Evolutionary conservation across 1,140 invertebrate species (phyloP).

Genomic region (Colletes latitarsis): DNA sequence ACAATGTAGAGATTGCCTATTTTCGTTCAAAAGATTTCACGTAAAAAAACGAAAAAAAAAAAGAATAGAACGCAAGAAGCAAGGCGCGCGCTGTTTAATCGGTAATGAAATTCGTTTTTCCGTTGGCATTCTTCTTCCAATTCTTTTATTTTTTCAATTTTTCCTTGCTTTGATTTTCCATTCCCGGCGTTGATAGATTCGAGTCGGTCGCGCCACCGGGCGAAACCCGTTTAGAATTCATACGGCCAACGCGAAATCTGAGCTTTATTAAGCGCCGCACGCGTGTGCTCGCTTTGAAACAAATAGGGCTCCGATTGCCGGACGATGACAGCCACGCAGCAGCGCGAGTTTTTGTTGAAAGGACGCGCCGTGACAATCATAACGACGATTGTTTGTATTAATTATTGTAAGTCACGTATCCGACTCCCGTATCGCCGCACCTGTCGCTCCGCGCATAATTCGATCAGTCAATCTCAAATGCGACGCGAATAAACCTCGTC

Average conservation of each 20-base stretch:
- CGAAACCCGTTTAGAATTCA: conserved; percentile 61
- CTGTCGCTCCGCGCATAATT: conserved; percentile 59
- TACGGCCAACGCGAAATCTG: conserved; percentile 38
- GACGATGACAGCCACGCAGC: conserved; percentile 24
- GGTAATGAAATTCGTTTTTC: conserved; percentile 28
- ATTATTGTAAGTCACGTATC: conserved; percentile 77
- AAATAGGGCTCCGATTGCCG: conserved; percentile 61
- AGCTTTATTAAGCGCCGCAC: conserved; percentile 65
- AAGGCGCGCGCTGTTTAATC: background rate
- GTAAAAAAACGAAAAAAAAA: conserved; percentile 1
- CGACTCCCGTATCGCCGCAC: conserved; percentile 35
- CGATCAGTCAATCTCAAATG: conserved; percentile 60
- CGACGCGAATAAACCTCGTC: conserved; percentile 50
- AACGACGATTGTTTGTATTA: conserved; percentile 67
- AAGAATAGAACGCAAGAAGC: background rate
- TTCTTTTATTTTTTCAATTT: conserved; percentile 12
- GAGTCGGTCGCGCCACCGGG: conserved; percentile 20
- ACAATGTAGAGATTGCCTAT: background rate
- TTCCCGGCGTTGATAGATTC: conserved; percentile 49
- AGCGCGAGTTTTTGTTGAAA: conserved; percentile 43
- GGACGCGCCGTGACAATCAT: conserved; percentile 49
- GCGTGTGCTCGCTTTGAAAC: conserved; percentile 52
- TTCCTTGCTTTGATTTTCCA: conserved; percentile 55
- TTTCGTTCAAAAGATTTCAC: background rate
- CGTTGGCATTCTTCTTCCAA: background rate